Evolutionary conservation across 2,888 invertebrate genomes (phyloP).

Genomic region (Arenicola marina): DNA sequence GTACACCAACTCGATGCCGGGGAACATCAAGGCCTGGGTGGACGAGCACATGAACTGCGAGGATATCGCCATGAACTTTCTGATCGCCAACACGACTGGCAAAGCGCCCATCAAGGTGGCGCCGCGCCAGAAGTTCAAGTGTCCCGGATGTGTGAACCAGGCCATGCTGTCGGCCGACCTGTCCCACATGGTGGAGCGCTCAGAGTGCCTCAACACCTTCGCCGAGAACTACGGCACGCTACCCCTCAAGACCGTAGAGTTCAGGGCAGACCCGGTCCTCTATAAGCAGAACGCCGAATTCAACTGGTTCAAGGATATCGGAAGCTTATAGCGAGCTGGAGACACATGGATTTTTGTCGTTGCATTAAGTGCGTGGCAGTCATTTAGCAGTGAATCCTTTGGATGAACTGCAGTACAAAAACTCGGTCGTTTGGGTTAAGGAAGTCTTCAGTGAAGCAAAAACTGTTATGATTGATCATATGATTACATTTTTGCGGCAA

Average conservation of each 20-base stretch:
- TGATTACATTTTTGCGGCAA: no score
- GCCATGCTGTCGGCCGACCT: slow-evolving; percentile 93
- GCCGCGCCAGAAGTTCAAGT: slow-evolving; percentile 95
- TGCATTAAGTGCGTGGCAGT: no score
- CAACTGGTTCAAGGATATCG: slow-evolving; percentile 19
- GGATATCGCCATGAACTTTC: slow-evolving; percentile 97
- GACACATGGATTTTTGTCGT: no score
- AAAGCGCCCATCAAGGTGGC: slow-evolving; percentile 86
- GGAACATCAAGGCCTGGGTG: slow-evolving; percentile 83
- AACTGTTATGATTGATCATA: no score
- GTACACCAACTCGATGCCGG: slow-evolving; percentile 87
- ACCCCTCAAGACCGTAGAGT: slow-evolving; percentile 87
- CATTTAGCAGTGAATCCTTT: no score
- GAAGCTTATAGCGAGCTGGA: slow-evolving; percentile 9
- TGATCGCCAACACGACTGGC: slow-evolving; percentile 88
- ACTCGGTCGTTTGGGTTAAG: no score
- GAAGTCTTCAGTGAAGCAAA: no score
- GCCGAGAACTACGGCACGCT: slow-evolving; percentile 81
- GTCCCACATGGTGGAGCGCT: slow-evolving; percentile 84
- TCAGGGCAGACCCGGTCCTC: slow-evolving; percentile 91
- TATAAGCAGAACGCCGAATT: slow-evolving; percentile 69
- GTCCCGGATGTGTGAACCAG: slow-evolving; percentile 89
- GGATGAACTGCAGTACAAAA: no score
- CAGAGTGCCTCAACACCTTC: slow-evolving; percentile 84
- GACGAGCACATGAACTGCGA: slow-evolving; percentile 97